Evolutionary conservation across 2,113 vertebrate species (phyloP).

Genomic region (Platichthys flesus): DNA sequence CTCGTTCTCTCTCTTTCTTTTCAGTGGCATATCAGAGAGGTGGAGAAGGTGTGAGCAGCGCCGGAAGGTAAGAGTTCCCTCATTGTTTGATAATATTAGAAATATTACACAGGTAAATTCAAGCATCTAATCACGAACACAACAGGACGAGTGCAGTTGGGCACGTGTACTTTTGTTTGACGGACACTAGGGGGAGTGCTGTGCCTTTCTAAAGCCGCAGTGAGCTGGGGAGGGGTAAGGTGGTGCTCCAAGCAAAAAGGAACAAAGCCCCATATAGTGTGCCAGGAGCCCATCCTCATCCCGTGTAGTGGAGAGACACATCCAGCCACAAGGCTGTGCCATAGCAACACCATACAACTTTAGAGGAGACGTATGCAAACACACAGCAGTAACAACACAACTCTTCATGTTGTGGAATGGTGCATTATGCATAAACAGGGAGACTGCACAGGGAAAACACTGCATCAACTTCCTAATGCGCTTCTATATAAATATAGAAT

Average conservation of each 20-base stretch:
- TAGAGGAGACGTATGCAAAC: background rate
- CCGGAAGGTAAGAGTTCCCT: slow-evolving; percentile 89
- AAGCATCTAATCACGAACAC: background rate
- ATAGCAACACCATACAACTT: slow-evolving; percentile 49
- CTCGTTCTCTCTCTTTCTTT: slow-evolving; percentile 49
- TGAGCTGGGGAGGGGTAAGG: slow-evolving; percentile 29
- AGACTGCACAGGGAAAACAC: slow-evolving; percentile 24
- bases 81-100: slow-evolving; percentile 7
- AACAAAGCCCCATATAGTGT: slow-evolving; percentile 74
- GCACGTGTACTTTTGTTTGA: slow-evolving; percentile 45
- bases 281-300: slow-evolving; percentile 59
- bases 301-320: slow-evolving; percentile 48
- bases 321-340: slow-evolving; percentile 76
- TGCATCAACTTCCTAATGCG: slow-evolving; percentile 14
- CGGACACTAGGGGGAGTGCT: slow-evolving; percentile 79
- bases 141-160: slow-evolving; percentile 17
- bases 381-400: background rate
- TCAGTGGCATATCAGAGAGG: slow-evolving; percentile 98
- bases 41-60: slow-evolving; percentile 96
- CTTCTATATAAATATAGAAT: slow-evolving; percentile 25
- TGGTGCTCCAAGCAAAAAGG: slow-evolving; percentile 36
- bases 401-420: slow-evolving; percentile 46
- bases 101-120: background rate
- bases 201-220: slow-evolving; percentile 58
- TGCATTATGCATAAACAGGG: slow-evolving; percentile 45